Evolutionary conservation across 2,797 vertebrate species (phyloP).

Genomic region (Anniella stebbinsi): DNA sequence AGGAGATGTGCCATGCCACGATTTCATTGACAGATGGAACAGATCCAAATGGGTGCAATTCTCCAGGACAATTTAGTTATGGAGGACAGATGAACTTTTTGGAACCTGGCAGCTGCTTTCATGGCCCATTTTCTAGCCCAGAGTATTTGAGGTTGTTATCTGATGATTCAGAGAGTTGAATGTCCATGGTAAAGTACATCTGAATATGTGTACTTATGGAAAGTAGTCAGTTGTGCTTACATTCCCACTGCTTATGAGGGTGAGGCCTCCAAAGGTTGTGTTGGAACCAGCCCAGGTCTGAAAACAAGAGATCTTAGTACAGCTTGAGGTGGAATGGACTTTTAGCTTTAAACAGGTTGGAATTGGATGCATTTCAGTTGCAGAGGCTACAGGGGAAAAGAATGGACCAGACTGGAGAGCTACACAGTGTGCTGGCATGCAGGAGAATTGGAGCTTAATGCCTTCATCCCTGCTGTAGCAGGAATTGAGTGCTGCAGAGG

Average conservation of each 20-base stretch:
- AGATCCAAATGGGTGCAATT: neutral
- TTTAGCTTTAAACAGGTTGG: neutral
- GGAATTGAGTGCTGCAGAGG: neutral
- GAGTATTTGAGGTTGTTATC: neutral
- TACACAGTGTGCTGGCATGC: neutral
- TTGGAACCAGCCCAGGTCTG: neutral
- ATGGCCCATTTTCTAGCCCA: neutral
- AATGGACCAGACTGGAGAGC: too few species aligned
- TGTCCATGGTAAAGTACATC: neutral
- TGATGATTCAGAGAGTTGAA: neutral
- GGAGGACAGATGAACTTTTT: neutral
- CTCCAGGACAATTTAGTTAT: neutral
- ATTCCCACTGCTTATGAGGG: neutral
- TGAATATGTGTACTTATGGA: neutral
- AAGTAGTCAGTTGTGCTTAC: neutral
- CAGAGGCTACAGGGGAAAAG: neutral
- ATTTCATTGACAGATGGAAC: neutral
- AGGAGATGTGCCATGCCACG: neutral
- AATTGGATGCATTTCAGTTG: neutral
- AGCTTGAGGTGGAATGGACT: neutral
- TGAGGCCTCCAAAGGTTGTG: neutral
- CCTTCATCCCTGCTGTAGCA: conserved; percentile 1
- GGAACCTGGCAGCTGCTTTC: neutral
- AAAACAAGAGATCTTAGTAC: neutral
- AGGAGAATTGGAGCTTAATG: neutral